Base-by-base conservation (phyloP, 2,888 invertebrate genomes). In the Melanostoma mellinum region DNA sequence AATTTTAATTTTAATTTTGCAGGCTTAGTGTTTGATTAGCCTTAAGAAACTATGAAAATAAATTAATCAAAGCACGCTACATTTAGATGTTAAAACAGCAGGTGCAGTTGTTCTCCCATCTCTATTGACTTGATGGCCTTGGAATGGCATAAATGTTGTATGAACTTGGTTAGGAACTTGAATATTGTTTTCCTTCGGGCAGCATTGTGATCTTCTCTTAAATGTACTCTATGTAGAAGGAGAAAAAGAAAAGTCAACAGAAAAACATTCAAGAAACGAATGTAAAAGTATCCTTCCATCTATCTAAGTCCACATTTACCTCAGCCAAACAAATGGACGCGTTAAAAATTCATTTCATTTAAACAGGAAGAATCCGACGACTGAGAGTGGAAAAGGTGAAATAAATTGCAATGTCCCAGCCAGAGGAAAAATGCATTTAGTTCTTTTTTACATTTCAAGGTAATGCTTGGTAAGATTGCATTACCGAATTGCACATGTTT, bases 331-430 rank as follows among this genome's bases (percentile, higher is more conserved):
- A 67, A 67, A 67, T 67, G 53, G 67, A 67, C 53, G 53, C 67
- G 53, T 67, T 67, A 67, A 67, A 67, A 67, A 67, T 67, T 67
- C 67, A 67, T 67, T 67, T 67, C 52, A 20, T 53, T 55, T 55
- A 48, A 63, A 63, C 48, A 63, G 63, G 9, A 20, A 20, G 50
- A 63, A 50, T 63, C 50, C 63, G 50, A n/a, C 48, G 63, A 50
- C 63, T 63, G 63, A 50, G 63, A 63, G 63, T 63, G 50, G 63
- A 63, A 50, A 63, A 63, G 63, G 63, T 63, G 46, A 63, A 63
- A 63, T 63, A 63, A 63, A 50, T 63, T 50, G 63, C 48, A 63
- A 48, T 63, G 63, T 63, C 63, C 48, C 50, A 20, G 48, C 38
- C 63, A 38, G 30, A 50, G 48, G 38, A 50, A 38, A 63, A 63